Percentiles rank a stretch among this genome's conserved stretches.
Conservation (phyloP, 2,888 invertebrate species). For the Subacronicta megacephala region DNA sequence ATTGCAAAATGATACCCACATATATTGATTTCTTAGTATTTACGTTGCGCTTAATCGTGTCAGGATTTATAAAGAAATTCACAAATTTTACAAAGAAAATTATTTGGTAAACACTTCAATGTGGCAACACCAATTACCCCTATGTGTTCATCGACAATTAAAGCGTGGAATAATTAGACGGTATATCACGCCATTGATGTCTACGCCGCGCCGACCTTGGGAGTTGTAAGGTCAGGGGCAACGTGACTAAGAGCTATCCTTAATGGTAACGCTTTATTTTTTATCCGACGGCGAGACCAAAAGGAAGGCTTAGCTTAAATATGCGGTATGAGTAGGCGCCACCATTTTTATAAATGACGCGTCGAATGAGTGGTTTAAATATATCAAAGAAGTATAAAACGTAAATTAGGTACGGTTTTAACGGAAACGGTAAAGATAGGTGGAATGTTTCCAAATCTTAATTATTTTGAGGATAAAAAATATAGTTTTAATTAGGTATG, state of each 20-base stretch:
- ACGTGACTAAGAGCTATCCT: conserved; percentile 41
- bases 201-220: conserved; percentile 47
- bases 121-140: conserved; percentile 24
- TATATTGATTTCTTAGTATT: too few relatives aligned
- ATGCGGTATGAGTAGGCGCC: conserved; percentile 15
- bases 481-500: too few relatives aligned
- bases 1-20: too few relatives aligned
- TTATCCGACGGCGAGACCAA: conserved; percentile 13
- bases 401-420: neutral
- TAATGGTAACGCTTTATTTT: conserved; percentile 31
- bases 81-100: too few relatives aligned
- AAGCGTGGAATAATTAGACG: conserved; percentile 45
- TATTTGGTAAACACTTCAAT: conserved; percentile 26
- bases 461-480: too few relatives aligned
- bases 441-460: too few relatives aligned
- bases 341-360: conserved; percentile 22
- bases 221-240: conserved; percentile 54
- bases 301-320: conserved; percentile 29
- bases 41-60: too few relatives aligned
- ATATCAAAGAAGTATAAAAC: neutral
- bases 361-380: conserved; percentile 5
- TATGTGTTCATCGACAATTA: conserved; percentile 53
- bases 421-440: neutral
- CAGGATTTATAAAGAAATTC: neutral
- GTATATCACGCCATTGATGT: conserved; percentile 43